Evolutionary conservation across 2,113 vertebrate species (phyloP).

Genomic region (Pithys albifrons): DNA sequence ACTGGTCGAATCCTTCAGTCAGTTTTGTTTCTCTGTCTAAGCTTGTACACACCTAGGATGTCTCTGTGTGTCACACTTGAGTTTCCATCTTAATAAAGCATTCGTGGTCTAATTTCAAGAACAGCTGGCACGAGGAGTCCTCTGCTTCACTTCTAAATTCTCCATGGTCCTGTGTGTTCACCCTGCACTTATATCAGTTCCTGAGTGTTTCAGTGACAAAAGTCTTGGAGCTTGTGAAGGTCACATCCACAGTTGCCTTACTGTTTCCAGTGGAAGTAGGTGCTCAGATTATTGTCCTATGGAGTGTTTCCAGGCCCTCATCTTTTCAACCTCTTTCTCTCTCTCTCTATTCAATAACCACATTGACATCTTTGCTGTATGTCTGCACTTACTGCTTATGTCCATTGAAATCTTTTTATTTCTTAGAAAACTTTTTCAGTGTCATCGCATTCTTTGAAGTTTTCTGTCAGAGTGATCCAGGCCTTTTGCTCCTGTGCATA

Average conservation of each 20-base stretch:
- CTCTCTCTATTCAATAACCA: background rate
- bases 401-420: background rate
- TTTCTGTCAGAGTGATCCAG: background rate
- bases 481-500: background rate
- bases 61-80: background rate
- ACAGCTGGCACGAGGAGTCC: background rate
- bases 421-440: background rate
- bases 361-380: background rate
- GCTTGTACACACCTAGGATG: background rate
- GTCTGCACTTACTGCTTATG: background rate
- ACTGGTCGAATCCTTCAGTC: background rate
- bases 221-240: background rate
- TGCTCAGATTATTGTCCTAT: background rate
- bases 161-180: background rate
- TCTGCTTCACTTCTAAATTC: background rate
- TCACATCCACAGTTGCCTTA: background rate
- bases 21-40: background rate
- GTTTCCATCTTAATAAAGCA: background rate
- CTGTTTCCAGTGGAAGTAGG: background rate
- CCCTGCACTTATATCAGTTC: background rate
- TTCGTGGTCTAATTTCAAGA: constrained; percentile 9
- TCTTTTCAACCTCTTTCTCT: background rate
- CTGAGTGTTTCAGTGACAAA: background rate
- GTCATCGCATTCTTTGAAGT: background rate
- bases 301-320: background rate